Evolutionary conservation across 2,797 vertebrate genomes (phyloP), one percentile per base, ranked within the genome.

Genomic region (Rhinophrynus dorsalis): DNA sequence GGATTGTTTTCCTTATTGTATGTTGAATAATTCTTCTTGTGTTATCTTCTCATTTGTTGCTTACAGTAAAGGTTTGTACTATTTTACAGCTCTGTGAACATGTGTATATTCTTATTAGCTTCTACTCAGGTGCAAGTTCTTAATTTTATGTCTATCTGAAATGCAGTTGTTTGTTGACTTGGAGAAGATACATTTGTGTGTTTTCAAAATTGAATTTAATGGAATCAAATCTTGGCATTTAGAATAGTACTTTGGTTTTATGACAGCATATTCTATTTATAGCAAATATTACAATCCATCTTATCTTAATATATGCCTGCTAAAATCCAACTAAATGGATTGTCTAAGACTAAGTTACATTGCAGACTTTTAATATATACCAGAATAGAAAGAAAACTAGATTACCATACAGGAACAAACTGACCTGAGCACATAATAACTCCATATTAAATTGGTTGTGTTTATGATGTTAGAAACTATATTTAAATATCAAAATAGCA

Each of bases 321-420:
- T 33, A 32, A 62, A 21, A 55, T 69, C 67, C 44, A 10, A 58
- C 30, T 55, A 45, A 62, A 45, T 48, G n/a, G 62, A 62, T 69
- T 69, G 47, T 35, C 37, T 18, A 24, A 45, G 11, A 21, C 38
- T 44, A 5, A 52, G 21, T 27, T 59, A 40, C 33, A 68, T 51
- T 60, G 12, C 18, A 10, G 24, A 5, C 15, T 60, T 62, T 35
- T 70, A 62, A 55, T 62, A 62, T 8, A 56, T 29, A 63, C 38
- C 48, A 63, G 58, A 70, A 70, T 70, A 70, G 67, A 55, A 70
- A 45, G 67, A 38, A 70, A 70, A 70, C 61, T 32, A 11, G 44
- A 63, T 70, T 54, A 70, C 17, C 23, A 6, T 27, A 10, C 13
- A 60, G 26, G 32, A 51, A 60, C 44, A 51, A 52, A 52, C 33